A percentile compares a stretch with the other conserved stretches of the same genome.
These are phyloP conservation scores for Sparidentex hasta DNA, from an alignment of 2,797 vertebrate genomes.

Conservation along the genomic window DNA sequence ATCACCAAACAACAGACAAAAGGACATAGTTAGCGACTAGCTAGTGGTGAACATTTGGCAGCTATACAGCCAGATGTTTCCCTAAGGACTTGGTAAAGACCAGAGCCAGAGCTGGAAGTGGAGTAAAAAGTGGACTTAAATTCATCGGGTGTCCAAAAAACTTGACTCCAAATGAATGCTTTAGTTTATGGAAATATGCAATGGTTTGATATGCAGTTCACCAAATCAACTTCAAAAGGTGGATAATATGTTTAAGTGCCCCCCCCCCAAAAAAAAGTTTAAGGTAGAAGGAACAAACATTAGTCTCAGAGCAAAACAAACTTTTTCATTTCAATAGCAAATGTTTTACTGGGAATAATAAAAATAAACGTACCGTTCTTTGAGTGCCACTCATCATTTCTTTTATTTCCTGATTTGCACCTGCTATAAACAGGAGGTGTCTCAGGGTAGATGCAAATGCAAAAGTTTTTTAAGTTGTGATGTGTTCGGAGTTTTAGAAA, in stretches of 20 bases:
- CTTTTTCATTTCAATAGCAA: not conserved
- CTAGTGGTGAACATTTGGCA: not conserved
- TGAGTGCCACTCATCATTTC: not conserved
- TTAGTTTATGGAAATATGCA: not conserved
- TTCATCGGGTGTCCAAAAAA: not conserved
- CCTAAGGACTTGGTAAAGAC: not conserved
- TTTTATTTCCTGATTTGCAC: not conserved
- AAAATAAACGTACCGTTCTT: no score
- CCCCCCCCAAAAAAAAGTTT: not conserved
- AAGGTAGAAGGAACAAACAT: not conserved
- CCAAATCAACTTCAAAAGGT: not conserved
- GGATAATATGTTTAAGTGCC: not conserved
- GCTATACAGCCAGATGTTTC: not conserved
- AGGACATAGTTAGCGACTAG: not conserved
- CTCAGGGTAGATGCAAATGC: constrained; percentile 23
- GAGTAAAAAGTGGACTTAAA: not conserved
- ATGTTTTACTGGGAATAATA: not conserved
- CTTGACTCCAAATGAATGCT: not conserved
- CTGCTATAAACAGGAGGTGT: not conserved
- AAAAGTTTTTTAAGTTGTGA: constrained; percentile 8
- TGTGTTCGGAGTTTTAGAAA: constrained; percentile 24
- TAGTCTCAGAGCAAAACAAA: not conserved
- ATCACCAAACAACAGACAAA: not conserved
- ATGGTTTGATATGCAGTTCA: not conserved
- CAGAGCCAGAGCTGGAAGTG: not conserved